Base-by-base conservation (phyloP, 2,113 vertebrate genomes). In the Hemibagrus wyckioides region DNA sequence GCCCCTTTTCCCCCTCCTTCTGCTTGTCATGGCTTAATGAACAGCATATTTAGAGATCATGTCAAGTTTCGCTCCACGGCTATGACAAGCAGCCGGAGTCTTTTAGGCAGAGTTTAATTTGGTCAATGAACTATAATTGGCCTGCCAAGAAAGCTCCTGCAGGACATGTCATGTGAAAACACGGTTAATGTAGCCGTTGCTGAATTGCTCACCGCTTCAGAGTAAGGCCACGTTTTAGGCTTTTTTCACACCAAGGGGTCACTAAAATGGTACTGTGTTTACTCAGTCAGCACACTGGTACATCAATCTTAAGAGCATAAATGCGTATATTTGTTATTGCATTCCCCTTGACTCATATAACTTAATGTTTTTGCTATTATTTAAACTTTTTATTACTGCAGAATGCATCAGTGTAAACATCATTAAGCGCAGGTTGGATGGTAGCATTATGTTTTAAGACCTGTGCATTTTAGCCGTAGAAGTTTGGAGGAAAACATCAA, bases 81-180 rank as follows among this genome's bases (percentile, higher is more conserved):
- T 63, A 71, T 85, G 86, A 73, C 57, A 86, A 61, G 6, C 39
- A 80, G 15, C 61, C 13, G 54, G 61, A 83, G 56, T 83, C 17
- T 48, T 83, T 76, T 86, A 76, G 52, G 56, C 71, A 54, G 57
- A 17, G n/a, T 67, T 61, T 84, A 81, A 84, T 88, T 76, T n/a
- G 79, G 33, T 86, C 86, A 73, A 76, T 82, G 61, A 86, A 84
- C 67, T 85, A 79, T 65, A 67, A 81, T 65, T 65, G 77, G n/a
- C 52, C 59, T 77, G 52, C 80, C 44, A 63, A 80, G 61, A 85
- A 86, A 81, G 36, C 84, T 83, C 77, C 75, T 88, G 52, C 23
- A 56, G 82, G 48, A 61, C 84, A 8, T 84, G 67, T 73, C 73
- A 57, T 30, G n/a, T 80, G 73, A 77, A 83, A 41, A 52, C 81